Conservation (phyloP, 2,888 invertebrate genomes). For the Poecilobothrus nobilitatus region DNA sequence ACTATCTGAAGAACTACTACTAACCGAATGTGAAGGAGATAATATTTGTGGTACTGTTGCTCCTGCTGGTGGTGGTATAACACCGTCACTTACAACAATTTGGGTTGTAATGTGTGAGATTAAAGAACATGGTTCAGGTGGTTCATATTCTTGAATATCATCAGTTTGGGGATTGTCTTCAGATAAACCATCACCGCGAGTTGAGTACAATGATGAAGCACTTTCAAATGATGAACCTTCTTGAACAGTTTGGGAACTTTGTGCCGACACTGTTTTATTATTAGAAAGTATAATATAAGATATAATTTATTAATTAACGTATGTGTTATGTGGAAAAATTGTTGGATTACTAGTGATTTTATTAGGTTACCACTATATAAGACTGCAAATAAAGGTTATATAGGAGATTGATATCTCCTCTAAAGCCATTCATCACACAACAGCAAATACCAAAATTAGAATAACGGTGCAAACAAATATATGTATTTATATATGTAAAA, state of each 20-base stretch:
- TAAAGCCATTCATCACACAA: conserved; percentile 39
- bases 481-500: background rate
- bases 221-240: conserved; percentile 84
- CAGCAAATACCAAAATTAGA: conserved; percentile 35
- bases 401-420: conserved; percentile 3
- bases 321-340: too few relatives aligned
- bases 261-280: conserved; percentile 36
- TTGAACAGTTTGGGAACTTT: conserved; percentile 49
- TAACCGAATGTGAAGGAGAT: conserved; percentile 50
- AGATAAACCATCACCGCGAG: conserved; percentile 58
- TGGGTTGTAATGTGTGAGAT: conserved; percentile 10
- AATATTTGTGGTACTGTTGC: conserved; percentile 11
- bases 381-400: background rate
- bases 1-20: conserved; percentile 52
- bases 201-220: conserved; percentile 72
- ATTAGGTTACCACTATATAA: background rate
- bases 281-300: background rate
- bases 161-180: conserved; percentile 56
- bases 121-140: background rate
- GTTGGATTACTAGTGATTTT: background rate
- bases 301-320: too few relatives aligned
- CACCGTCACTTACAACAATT: background rate
- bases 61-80: conserved; percentile 15
- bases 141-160: conserved; percentile 20
- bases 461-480: conserved; percentile 13